These are phyloP conservation scores for Standfussiana lucernea DNA, from an alignment of 2,888 invertebrate genomes.

Conservation along the genomic window DNA sequence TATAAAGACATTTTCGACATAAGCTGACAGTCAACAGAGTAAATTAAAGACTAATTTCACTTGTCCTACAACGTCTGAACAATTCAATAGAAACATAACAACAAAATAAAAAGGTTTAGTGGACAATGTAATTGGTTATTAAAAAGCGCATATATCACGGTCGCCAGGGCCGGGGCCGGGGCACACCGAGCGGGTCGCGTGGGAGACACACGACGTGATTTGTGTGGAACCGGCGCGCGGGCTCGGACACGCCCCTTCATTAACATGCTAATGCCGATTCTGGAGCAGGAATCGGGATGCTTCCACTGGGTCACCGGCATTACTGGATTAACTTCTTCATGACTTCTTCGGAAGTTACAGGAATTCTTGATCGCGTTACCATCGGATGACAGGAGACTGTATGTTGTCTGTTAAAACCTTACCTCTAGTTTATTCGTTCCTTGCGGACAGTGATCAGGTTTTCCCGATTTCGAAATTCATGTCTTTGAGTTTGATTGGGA, in stretches of 20 bases:
- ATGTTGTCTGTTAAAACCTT: neutral
- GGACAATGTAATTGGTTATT: constrained; percentile 88
- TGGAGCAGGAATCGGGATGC: constrained; percentile 75
- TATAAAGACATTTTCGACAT: neutral
- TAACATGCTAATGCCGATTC: constrained; percentile 88
- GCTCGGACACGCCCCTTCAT: constrained; percentile 85
- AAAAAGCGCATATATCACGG: constrained; percentile 87
- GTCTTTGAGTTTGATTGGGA: neutral
- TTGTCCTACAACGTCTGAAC: constrained; percentile 23
- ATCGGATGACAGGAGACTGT: neutral
- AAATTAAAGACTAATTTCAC: constrained; percentile 15
- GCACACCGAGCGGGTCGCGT: constrained; percentile 71
- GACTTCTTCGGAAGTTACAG: constrained; percentile 2
- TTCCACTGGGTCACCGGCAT: constrained; percentile 61
- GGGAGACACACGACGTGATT: constrained; percentile 81
- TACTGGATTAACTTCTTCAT: constrained; percentile 32
- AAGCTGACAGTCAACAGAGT: neutral
- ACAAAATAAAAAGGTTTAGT: constrained; percentile 64
- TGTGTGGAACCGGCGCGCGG: constrained; percentile 74
- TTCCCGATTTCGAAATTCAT: neutral
- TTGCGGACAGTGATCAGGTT: neutral
- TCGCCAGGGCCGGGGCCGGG: constrained; percentile 59
- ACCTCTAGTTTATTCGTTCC: neutral
- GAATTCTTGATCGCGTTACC: neutral
- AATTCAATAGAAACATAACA: constrained; percentile 45